These are phyloP conservation scores for Ciona savignyi DNA, from an alignment of 23 tunicate genomes.

Conservation along the genomic window DNA sequence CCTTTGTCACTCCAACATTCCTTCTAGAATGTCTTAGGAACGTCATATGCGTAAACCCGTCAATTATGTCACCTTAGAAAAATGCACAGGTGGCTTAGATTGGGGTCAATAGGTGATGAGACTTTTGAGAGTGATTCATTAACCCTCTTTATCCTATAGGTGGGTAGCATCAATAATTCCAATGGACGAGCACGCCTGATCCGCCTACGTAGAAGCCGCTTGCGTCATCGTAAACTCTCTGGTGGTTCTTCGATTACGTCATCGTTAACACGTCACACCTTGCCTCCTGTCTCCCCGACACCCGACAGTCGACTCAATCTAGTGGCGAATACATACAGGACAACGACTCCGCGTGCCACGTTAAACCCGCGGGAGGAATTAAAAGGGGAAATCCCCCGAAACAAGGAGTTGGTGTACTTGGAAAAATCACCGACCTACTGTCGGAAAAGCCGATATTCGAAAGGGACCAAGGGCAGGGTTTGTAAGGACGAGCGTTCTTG, in stretches of 20 bases:
- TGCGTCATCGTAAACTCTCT: slow-evolving; percentile 6
- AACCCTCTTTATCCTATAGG: slow-evolving; percentile 20
- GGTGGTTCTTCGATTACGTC: not conserved
- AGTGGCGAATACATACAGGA: not conserved
- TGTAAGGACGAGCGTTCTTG: slow-evolving; percentile 59
- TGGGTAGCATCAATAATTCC: slow-evolving; percentile 40
- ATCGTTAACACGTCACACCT: not conserved
- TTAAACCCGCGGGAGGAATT: not conserved
- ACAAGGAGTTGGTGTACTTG: slow-evolving; percentile 74
- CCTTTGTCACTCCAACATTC: too few relatives aligned
- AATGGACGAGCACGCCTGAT: slow-evolving; percentile 34
- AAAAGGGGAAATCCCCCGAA: slow-evolving; percentile 24
- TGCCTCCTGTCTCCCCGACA: not conserved
- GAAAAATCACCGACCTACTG: slow-evolving; percentile 71
- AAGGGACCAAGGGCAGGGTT: slow-evolving; percentile 71
- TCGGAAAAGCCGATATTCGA: slow-evolving; percentile 38
- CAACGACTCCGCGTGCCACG: not conserved
- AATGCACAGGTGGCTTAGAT: too few relatives aligned
- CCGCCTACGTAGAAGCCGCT: slow-evolving; percentile 36
- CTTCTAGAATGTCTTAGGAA: too few relatives aligned
- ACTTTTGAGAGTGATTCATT: too few relatives aligned
- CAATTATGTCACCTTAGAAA: too few relatives aligned
- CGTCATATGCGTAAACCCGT: too few relatives aligned
- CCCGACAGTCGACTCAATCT: not conserved
- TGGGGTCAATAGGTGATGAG: too few relatives aligned